Evolutionary conservation across 2,797 vertebrate species (phyloP), one percentile per base, ranked within the genome.

Genomic region (Ara ararauna): DNA sequence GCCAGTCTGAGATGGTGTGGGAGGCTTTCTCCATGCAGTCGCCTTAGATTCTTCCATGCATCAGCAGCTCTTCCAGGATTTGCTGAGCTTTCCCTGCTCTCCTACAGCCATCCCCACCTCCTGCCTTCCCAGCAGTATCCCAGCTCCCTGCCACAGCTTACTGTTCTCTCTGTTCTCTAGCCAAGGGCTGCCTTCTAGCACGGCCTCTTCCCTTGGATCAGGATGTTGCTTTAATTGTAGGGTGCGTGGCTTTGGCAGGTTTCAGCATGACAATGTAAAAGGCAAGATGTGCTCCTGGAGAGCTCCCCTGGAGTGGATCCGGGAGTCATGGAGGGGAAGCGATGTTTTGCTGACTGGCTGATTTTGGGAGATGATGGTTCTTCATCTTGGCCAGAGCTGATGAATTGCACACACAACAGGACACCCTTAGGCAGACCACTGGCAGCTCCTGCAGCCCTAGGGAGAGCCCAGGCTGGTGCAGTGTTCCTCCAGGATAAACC

Each of bases 31-130:
- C 54, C 13, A 7, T 4, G 0, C 2, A 0, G 12, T 58, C 26
- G 12, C 12, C 76, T 65, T 29, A 65, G 36, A 18, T 65, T 72
- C 83, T 83, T 30, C 50, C 0, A 0, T 62, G 42, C 54, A 44
- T 87, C 84, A 70, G 89, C 71, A 90, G 86, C 64, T 89, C 50
- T 62, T 87, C 23, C 71, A 72, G 71, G 19, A 36, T 92, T 62
- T 94, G 74, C 86, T 94, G 90, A 95, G 89, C 77, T 92, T 86
- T 85, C 60, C 67, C 74, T 54, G 77, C 84, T 73, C 19, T 89
- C 71, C 90, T 66, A 17, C 84, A 54, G 54, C 30, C 60, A 8
- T 87, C 81, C 50, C 80, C 48, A 61, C 53, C 86, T 89, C 73
- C 58, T 48, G 73, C 80, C 67, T 77, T 56, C 72, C 73, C 83